Percentiles rank a stretch among this genome's conserved stretches.
These are phyloP conservation scores for Squalus acanthias DNA, from an alignment of 2,797 vertebrate species.

Conservation along the genomic window DNA sequence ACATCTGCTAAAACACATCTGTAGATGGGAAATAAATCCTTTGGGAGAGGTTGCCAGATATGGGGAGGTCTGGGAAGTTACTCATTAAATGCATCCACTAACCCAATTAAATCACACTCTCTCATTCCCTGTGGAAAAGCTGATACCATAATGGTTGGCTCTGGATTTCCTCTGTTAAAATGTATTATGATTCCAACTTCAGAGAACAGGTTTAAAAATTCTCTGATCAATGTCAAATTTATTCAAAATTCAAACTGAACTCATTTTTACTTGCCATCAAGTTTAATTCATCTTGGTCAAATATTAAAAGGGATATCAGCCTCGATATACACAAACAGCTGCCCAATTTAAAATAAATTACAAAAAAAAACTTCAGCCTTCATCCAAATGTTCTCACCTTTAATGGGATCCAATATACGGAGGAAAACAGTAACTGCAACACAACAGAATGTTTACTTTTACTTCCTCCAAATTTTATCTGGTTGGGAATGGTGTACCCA, in stretches of 20 bases:
- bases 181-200: background rate
- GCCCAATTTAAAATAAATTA: background rate
- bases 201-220: background rate
- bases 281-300: background rate
- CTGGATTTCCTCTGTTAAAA: too few species aligned
- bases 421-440: too few species aligned
- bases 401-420: too few species aligned
- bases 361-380: background rate
- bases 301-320: background rate
- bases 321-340: background rate
- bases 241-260: background rate
- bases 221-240: background rate
- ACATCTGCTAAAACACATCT: background rate
- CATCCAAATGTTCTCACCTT: too few species aligned
- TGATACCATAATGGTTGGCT: background rate
- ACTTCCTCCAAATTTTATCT: too few species aligned
- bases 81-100: background rate
- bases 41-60: background rate
- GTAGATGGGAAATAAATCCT: background rate
- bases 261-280: background rate
- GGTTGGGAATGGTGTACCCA: too few species aligned
- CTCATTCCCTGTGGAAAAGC: background rate
- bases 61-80: background rate
- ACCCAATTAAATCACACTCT: background rate
- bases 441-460: too few species aligned